Evolutionary conservation across 2,888 invertebrate species (phyloP).

Genomic region (Dorcus parallelipipedus): DNA sequence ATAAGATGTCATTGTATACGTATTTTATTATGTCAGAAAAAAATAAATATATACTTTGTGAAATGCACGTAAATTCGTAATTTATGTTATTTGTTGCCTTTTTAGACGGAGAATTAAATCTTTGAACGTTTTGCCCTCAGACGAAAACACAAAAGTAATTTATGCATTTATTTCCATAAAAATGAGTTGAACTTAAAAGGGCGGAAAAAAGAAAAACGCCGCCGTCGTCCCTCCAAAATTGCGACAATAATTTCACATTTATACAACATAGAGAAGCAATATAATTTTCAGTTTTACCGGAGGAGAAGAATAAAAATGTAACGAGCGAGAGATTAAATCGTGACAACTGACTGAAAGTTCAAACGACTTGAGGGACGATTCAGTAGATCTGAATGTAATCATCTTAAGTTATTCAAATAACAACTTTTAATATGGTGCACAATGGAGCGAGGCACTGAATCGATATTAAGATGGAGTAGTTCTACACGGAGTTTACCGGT

Average conservation of each 20-base stretch:
- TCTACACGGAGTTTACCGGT: constrained; percentile 17
- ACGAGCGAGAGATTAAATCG: constrained; percentile 12
- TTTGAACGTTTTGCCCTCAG: no score
- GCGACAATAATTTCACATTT: constrained; percentile 2
- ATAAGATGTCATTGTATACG: no score
- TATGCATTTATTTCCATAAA: neutral
- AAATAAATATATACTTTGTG: no score
- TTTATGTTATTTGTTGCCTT: no score
- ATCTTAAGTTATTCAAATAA: constrained; percentile 34
- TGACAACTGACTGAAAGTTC: constrained; percentile 19
- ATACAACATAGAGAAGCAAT: neutral
- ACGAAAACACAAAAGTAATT: neutral
- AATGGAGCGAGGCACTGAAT: constrained; percentile 25
- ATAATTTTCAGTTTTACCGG: constrained; percentile 7
- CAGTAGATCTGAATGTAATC: constrained; percentile 29
- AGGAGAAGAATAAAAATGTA: neutral
- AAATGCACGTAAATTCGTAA: no score
- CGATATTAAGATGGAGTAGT: constrained; percentile 28
- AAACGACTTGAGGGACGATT: constrained; percentile 20
- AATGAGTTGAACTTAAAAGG: neutral
- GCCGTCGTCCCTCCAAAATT: neutral
- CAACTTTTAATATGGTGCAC: constrained; percentile 33
- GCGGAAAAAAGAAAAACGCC: neutral
- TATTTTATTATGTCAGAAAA: no score
- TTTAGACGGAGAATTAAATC: no score